These are phyloP conservation scores for Hydropsyche betteni DNA, from an alignment of 2,888 invertebrate genomes.

Conservation along the genomic window DNA sequence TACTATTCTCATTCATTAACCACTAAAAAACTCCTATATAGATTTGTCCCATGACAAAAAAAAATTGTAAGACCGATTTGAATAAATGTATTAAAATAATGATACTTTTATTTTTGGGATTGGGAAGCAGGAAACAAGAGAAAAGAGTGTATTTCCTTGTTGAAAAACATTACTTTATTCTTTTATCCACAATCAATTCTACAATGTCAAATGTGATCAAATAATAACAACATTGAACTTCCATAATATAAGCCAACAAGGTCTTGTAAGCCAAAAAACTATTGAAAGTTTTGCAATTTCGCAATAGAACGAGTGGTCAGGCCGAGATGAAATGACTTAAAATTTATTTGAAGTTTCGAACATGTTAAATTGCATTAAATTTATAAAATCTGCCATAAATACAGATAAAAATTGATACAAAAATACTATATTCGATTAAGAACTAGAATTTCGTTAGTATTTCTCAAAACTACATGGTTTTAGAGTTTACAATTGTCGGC, in stretches of 20 bases:
- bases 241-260: constrained; percentile 33
- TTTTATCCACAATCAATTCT: constrained; percentile 38
- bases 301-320: too few relatives aligned
- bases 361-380: background rate
- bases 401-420: constrained; percentile 35
- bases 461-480: constrained; percentile 9
- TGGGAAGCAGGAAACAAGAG: background rate
- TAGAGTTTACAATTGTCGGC: constrained; percentile 9
- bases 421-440: constrained; percentile 37
- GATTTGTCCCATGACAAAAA: constrained; percentile 16
- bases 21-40: background rate
- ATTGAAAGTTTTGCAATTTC: background rate
- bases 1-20: background rate
- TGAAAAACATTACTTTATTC: constrained; percentile 37
- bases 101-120: background rate
- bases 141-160: constrained; percentile 5
- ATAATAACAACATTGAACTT: constrained; percentile 31
- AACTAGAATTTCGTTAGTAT: constrained; percentile 29
- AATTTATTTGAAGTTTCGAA: too few relatives aligned
- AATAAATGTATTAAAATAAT: constrained; percentile 18
- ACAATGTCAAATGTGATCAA: constrained; percentile 36
- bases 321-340: too few relatives aligned
- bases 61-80: background rate
- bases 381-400: constrained; percentile 25
- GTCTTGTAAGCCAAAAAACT: constrained; percentile 35